Evolutionary conservation across 2,113 vertebrate genomes (phyloP).

Genomic region (Strigops habroptila): DNA sequence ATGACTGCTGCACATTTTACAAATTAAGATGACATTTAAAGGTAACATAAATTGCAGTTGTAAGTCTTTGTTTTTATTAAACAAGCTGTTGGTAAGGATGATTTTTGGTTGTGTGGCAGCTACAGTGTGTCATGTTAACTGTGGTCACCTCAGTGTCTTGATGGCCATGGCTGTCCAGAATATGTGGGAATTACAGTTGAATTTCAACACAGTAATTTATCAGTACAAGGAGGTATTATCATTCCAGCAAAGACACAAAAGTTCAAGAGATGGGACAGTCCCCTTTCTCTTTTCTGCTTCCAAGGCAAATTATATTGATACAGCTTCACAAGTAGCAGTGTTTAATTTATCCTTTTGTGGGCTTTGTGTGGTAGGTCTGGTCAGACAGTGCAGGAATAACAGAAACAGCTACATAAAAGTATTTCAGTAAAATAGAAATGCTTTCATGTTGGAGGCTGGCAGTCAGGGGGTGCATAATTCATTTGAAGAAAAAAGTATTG

Average conservation of each 20-base stretch:
- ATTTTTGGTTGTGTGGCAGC: background rate
- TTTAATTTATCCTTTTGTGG: background rate
- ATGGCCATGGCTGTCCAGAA: background rate
- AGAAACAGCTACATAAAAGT: background rate
- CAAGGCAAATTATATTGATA: constrained; percentile 9
- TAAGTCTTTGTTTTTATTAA: background rate
- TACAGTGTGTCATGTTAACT: background rate
- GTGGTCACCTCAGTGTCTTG: background rate
- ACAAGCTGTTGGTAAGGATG: background rate
- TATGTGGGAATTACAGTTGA: background rate
- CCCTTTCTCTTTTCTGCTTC: constrained; percentile 25
- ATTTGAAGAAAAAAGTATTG: background rate
- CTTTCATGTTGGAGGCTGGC: background rate
- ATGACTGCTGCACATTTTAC: background rate
- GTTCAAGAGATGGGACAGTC: background rate
- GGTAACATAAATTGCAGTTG: background rate
- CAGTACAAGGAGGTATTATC: background rate
- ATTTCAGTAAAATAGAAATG: background rate
- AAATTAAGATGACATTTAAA: background rate
- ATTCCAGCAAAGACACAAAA: constrained; percentile 7
- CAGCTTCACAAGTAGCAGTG: background rate
- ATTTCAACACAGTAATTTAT: background rate
- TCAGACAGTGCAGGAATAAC: background rate
- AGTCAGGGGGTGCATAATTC: background rate
- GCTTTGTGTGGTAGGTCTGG: background rate